Evolutionary conservation across 2,113 vertebrate species (phyloP), one percentile per base, ranked within the genome.

Genomic region (Microtus richardsoni): DNA sequence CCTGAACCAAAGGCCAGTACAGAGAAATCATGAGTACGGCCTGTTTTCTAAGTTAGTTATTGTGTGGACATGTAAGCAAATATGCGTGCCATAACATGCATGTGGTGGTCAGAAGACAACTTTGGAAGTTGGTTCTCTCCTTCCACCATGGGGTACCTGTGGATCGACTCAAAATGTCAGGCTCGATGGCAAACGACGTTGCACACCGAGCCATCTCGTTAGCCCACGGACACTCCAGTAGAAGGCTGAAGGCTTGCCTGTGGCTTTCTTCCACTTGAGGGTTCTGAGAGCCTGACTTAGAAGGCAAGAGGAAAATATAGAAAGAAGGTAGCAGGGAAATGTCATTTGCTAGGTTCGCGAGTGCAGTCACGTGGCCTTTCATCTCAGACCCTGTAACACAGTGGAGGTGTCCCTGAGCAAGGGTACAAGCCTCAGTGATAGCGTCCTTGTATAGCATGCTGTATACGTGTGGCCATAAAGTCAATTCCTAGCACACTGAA

Each of bases 291-390:
- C 41, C 44, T 52, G 47, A 64, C n/a, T 78, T n/a, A 93, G 24
- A 47, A 91, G 79, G 44, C 3, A 17, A 44, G 17, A 84, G 39
- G 36, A 54, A 49, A 66, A 28, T 21, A 47, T 64, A 88, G 78
- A 39, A 47, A 71, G 22, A 22, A 0, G 24, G 9, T 10, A 6
- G 2, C 22, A 64, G 4, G 54, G 60, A 33, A 0, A 24, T 47
- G 47, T 52, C 49, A 2, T 3, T 17, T 21, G 89, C 26, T 28
- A n/a, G 11, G 64, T 30, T 89, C 80, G 21, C 52, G 11, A 8
- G 28, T 7, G 1, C n/a, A 22, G 33, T 85, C 30, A 49, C 0
- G 0, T 1, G 17, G 33, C 16, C 5, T 52, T 26, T 41, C 41
- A 30, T 52, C 14, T 82, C 17, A 84, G 87, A 66, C n/a, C 30